These are phyloP conservation scores for Zaprionus davidi DNA, from an alignment of 1,140 invertebrate species.

Conservation along the genomic window DNA sequence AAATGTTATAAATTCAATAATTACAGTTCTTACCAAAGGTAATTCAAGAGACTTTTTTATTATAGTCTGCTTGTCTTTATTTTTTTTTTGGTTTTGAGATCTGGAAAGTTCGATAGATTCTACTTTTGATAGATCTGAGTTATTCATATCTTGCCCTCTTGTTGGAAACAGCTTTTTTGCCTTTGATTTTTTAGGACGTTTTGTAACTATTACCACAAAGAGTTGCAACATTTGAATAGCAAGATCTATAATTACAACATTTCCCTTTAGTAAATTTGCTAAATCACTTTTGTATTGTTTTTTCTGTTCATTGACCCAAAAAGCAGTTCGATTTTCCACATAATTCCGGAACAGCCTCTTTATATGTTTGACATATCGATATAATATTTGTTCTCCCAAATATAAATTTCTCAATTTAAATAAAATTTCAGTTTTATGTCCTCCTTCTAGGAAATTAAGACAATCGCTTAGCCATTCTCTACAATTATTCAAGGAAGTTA, in stretches of 20 bases:
- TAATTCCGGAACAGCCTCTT: not conserved
- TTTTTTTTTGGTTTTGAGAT: not conserved
- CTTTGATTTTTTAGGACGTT: not conserved
- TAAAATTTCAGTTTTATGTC: too few relatives aligned
- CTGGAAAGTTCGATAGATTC: too few relatives aligned
- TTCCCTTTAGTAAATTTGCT: slow-evolving; percentile 4
- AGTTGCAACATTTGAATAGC: slow-evolving; percentile 14
- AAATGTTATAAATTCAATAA: too few relatives aligned
- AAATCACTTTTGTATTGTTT: not conserved
- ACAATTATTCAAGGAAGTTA: slow-evolving; percentile 2
- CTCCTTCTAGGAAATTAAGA: not conserved
- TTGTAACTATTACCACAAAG: not conserved
- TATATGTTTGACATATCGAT: not conserved
- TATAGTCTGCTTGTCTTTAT: not conserved
- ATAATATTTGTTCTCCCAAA: too few relatives aligned
- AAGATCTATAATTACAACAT: slow-evolving; percentile 1
- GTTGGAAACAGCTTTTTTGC: slow-evolving; percentile 2
- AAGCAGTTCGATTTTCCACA: not conserved
- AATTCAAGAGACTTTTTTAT: too few relatives aligned
- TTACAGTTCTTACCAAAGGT: too few relatives aligned
- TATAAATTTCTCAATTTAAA: too few relatives aligned
- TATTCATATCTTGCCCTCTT: not conserved
- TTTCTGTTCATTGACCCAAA: not conserved
- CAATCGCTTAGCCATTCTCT: slow-evolving; percentile 8
- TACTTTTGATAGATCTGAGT: not conserved